Evolutionary conservation across 2,113 vertebrate genomes (phyloP), one percentile per base, ranked within the genome.

Genomic region (Pedionomus torquatus): DNA sequence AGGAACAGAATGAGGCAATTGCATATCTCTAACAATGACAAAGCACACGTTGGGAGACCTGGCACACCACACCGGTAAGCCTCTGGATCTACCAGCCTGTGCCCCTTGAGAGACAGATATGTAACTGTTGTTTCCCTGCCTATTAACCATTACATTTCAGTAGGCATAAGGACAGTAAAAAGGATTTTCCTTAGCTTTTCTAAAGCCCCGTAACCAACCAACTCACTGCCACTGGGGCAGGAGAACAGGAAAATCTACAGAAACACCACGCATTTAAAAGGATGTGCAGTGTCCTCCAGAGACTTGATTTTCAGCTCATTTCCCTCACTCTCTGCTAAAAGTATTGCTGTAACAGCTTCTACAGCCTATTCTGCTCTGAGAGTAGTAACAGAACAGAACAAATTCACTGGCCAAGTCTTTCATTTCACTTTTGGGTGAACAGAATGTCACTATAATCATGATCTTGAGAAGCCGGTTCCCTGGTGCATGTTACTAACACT

Each of bases 41-140:
- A 24, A 35, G 17, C 5, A 35, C 2, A 1, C 0, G 2, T 20
- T 2, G n/a, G n/a, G 43, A 51, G 11, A 83, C 13, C 44, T 58
- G 41, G 18, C 10, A 25, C 37, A 74, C 16, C 30, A 21, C 21
- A 11, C 5, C 23, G 39, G 20, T 7, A 18, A 95, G 39, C 39
- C 39, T 49, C n/a, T 31, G 23, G 10, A 37, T 13, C 41, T 51
- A 20, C 48, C 20, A 39, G n/a, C 24, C 37, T 19, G 1, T 1
- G 8, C 0, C 13, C 20, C 10, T 11, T 3, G 4, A 37, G 21
- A 33, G 52, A 30, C 28, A 30, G 16, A 6, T 30, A 54, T 30
- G 52, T 30, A 54, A 54, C 52, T 30, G 17, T 28, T 54, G 28
- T 30, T 54, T 28, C 52, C 52, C 52, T 54, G 52, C 52, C 26